Evolutionary conservation across 2,797 vertebrate genomes (phyloP), one percentile per base, ranked within the genome.

Genomic region (Pitangus sulphuratus): DNA sequence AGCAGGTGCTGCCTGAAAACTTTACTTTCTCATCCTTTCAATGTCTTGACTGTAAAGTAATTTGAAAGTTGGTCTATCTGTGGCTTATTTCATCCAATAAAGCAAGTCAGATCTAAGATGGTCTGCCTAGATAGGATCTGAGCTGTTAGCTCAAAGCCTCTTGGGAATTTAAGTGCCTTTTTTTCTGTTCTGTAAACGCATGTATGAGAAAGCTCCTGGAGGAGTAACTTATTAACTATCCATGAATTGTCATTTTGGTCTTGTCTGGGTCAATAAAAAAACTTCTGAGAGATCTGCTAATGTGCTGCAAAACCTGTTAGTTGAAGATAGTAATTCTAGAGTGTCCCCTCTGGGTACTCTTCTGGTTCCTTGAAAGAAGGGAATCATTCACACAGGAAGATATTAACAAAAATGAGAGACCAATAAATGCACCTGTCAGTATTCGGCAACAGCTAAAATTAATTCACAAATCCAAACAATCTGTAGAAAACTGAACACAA

Each of bases 391-490:
- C 4, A n/a, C 72, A 93, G 84, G 94, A 94, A 96, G 87, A 89
- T 95, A 95, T 40, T 95, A 98, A 94, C 93, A 93, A 95, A 84
- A 93, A 94, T 81, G 96, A 95, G 90, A 87, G 80, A 60, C 82
- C 97, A 98, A 97, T 97, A 98, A 98, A 95, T 78, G 93, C 96
- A 98, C 94, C 97, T 98, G 98, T 97, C 98, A 97, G 72, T 95
- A 94, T 95, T 97, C 95, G 94, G 92, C 93, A 98, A 98, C 97
- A 97, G 96, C 97, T 97, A 97, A 98, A 98, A 98, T 98, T 96
- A 98, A 98, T 98, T 98, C 97, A 85, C 96, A 98, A 98, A 98
- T 97, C 97, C 96, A 98, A 98, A 98, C 97, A 98, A 98, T 98
- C 97, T 97, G 97, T 93, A 97, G 97, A 98, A 98, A 98, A 97